phyloP scores from a whole-genome alignment of 2,797 vertebrate species.

The Coranthus polyacanthus region DNA sequence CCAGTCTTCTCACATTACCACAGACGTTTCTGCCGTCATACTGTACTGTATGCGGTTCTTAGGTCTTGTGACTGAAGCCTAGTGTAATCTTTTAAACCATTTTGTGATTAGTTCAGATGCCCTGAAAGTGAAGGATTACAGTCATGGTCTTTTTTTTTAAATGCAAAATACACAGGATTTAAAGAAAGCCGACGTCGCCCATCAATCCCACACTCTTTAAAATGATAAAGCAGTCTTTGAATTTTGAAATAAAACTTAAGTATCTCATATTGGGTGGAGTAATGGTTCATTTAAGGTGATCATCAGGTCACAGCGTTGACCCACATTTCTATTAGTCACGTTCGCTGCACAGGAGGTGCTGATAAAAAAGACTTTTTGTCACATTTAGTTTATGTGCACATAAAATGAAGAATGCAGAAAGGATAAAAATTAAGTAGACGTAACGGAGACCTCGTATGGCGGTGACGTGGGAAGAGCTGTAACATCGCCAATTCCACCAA shows the following conservation, averaged over 20 bases:
- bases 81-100: conserved; percentile 67
- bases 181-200: conserved; percentile 28
- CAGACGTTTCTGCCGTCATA: conserved; percentile 12
- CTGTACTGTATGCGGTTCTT: conserved; percentile 34
- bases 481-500: too few species aligned
- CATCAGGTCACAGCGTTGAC: too few species aligned
- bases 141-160: conserved; percentile 33
- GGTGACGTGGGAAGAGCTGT: too few species aligned
- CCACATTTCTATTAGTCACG: too few species aligned
- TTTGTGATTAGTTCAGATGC: conserved; percentile 59
- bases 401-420: too few species aligned
- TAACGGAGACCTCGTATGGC: too few species aligned
- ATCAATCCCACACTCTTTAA: conserved; percentile 1
- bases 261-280: too few species aligned
- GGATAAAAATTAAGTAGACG: too few species aligned
- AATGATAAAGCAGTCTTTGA: conserved; percentile 6
- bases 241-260: conserved; percentile 4
- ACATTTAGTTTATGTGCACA: too few species aligned
- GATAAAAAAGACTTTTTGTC: too few species aligned
- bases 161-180: conserved; percentile 40
- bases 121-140: conserved; percentile 63
- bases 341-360: too few species aligned
- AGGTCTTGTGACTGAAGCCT: conserved; percentile 53
- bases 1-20: conserved; percentile 15
- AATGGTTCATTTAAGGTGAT: too few species aligned